Conservation (phyloP, 2,797 vertebrate species). For the Alfaro cultratus region DNA sequence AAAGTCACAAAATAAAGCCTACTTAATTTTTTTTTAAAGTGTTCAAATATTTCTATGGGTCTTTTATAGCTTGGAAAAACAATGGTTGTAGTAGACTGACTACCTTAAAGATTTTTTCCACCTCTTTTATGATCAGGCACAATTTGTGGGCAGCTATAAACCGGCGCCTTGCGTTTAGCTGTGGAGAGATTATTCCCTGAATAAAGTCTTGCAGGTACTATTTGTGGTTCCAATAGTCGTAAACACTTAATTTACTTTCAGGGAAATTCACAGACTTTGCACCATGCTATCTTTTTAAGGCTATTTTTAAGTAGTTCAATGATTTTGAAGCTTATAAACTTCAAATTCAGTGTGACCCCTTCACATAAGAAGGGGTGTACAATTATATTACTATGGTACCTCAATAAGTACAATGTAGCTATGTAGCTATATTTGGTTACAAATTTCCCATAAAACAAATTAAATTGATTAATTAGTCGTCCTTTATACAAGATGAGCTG, state of each 20-base stretch:
- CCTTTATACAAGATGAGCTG: too few species aligned
- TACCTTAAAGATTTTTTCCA: not conserved
- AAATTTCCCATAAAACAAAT: too few species aligned
- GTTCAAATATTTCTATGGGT: accelerated
- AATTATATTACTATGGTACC: too few species aligned
- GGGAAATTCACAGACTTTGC: not conserved
- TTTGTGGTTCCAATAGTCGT: not conserved
- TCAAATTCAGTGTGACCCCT: not conserved
- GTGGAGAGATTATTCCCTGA: not conserved
- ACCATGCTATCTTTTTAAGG: not conserved
- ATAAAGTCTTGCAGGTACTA: conserved; percentile 1
- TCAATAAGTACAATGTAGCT: too few species aligned
- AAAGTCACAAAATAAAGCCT: accelerated
- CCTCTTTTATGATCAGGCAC: conserved; percentile 63
- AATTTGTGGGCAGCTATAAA: conserved; percentile 46
- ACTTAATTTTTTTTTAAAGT: accelerated
- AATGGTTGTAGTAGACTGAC: accelerated
- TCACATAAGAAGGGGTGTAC: not conserved
- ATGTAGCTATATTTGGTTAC: too few species aligned
- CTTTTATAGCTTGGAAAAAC: not conserved
- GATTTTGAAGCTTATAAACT: not conserved
- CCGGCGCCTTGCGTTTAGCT: accelerated
- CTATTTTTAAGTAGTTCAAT: not conserved
- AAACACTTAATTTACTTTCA: not conserved
- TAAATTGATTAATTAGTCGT: too few species aligned